Percentiles rank a stretch among this genome's conserved stretches.
Evolutionary conservation across 2,113 vertebrate species (phyloP).

Genomic region (Pygoscelis adeliae): DNA sequence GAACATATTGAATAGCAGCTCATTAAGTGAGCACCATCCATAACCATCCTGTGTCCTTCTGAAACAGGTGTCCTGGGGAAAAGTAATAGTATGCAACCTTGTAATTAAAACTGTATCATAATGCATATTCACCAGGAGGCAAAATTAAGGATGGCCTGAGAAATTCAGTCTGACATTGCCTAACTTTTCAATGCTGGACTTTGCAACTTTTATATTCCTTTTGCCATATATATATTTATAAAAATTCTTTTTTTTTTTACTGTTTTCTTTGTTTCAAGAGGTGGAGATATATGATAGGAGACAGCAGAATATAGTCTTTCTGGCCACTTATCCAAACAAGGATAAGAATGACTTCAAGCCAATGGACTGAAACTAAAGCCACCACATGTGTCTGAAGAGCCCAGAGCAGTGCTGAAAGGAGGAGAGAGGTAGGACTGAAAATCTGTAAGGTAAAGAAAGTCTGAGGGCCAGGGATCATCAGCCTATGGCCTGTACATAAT

Average conservation of each 20-base stretch:
- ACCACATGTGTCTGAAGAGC: neutral
- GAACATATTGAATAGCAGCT: constrained; percentile 65
- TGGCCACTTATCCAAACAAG: neutral
- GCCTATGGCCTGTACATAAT: neutral
- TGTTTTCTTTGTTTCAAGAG: neutral
- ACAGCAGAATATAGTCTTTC: neutral
- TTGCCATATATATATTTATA: neutral
- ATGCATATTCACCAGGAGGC: constrained; percentile 62
- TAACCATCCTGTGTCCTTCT: constrained; percentile 58
- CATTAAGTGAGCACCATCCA: constrained; percentile 62
- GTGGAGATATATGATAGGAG: neutral
- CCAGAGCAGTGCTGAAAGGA: neutral
- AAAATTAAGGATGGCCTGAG: constrained; percentile 45
- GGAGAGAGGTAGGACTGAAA: neutral
- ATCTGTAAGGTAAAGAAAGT: neutral
- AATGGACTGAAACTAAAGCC: neutral
- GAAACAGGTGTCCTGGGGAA: constrained; percentile 69
- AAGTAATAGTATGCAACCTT: constrained; percentile 62
- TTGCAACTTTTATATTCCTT: neutral
- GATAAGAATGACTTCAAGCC: neutral
- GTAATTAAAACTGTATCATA: constrained; percentile 64
- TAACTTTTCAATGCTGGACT: constrained; percentile 16
- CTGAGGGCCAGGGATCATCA: neutral
- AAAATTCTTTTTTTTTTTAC: neutral
- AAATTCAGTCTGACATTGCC: constrained; percentile 27